Evolutionary conservation across 2,797 vertebrate species (phyloP).

Genomic region (Trematomus bernacchii): DNA sequence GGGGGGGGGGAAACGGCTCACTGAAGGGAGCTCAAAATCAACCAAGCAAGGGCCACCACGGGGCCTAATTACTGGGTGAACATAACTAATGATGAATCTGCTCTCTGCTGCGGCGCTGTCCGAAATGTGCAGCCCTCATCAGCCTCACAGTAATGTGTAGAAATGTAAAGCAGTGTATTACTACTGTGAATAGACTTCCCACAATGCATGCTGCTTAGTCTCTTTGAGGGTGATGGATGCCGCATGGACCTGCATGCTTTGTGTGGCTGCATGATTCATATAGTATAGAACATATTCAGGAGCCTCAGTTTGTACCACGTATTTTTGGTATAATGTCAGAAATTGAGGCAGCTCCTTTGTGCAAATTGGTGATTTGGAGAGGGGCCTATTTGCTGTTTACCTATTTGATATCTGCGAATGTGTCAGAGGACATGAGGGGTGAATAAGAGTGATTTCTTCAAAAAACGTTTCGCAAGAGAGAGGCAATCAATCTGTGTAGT

Average conservation of each 20-base stretch:
- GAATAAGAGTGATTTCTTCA: constrained; percentile 29
- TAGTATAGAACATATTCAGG: neutral
- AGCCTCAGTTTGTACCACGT: constrained; percentile 3
- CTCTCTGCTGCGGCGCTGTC: constrained; percentile 39
- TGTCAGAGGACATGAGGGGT: constrained; percentile 8
- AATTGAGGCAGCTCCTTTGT: constrained; percentile 1
- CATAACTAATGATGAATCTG: constrained; percentile 64
- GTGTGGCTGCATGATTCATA: neutral
- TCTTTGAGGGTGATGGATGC: constrained; percentile 22
- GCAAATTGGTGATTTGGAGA: constrained; percentile 10
- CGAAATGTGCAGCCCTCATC: constrained; percentile 46
- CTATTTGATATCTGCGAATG: constrained; percentile 19
- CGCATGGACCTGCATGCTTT: constrained; percentile 8
- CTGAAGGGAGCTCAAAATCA: constrained; percentile 59
- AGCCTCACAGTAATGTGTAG: constrained; percentile 41
- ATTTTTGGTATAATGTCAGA: constrained; percentile 18
- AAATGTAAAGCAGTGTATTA: constrained; percentile 4
- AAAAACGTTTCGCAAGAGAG: neutral
- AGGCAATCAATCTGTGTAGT: constrained; percentile 37
- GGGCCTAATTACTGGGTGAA: constrained; percentile 73
- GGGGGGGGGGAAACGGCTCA: constrained; percentile 16
- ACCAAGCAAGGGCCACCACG: constrained; percentile 48
- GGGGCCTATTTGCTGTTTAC: constrained; percentile 9
- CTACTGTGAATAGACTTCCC: constrained; percentile 26
- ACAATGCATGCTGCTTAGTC: constrained; percentile 21